Conservation (phyloP, 2,888 invertebrate genomes). For the Aethes cnicana region DNA sequence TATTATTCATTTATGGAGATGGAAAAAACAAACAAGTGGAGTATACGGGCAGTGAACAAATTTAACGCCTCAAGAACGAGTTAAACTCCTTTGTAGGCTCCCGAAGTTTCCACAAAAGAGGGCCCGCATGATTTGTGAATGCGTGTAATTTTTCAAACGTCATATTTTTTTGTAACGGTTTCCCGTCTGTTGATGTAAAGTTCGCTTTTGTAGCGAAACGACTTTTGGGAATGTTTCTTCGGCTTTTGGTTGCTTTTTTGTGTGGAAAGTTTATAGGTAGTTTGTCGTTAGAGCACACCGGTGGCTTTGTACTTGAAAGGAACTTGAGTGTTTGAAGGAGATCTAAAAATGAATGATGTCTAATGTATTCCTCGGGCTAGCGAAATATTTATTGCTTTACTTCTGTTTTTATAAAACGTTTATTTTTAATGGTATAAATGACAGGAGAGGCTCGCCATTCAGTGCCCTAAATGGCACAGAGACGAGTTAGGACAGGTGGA, state of each 20-base stretch:
- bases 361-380: too few species aligned
- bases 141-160: conserved; percentile 82
- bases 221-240: conserved; percentile 69
- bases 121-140: conserved; percentile 79
- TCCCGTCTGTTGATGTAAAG: conserved; percentile 70
- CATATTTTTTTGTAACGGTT: conserved; percentile 78
- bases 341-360: conserved; percentile 32
- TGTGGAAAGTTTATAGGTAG: conserved; percentile 67
- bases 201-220: conserved; percentile 71
- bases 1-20: conserved; percentile 25
- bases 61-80: conserved; percentile 68
- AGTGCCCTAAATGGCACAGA: too few species aligned
- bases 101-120: conserved; percentile 75
- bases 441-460: too few species aligned
- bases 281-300: conserved; percentile 57
- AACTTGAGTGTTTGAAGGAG: conserved; percentile 51
- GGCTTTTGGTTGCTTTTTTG: conserved; percentile 62
- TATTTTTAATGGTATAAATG: too few species aligned
- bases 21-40: conserved; percentile 45
- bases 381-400: too few species aligned
- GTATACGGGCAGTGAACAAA: conserved; percentile 53
- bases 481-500: conserved; percentile 54
- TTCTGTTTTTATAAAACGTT: not conserved
- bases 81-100: conserved; percentile 70
- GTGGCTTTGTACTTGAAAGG: conserved; percentile 55